These are phyloP conservation scores for Triops cancriformis DNA, from an alignment of 1,140 invertebrate genomes.

Conservation along the genomic window DNA sequence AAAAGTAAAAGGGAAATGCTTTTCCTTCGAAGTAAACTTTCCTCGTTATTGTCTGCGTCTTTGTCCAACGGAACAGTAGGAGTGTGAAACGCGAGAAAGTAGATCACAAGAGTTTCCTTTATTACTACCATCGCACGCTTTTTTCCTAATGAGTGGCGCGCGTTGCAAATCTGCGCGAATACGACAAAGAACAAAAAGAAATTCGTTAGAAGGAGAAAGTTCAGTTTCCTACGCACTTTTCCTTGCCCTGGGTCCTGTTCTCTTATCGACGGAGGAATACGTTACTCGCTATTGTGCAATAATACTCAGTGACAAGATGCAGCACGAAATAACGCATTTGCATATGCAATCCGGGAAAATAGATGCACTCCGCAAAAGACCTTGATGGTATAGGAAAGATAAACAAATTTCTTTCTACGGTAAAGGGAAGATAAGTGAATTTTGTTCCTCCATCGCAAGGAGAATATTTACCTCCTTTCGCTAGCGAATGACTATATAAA, in stretches of 20 bases:
- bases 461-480: constrained; percentile 1
- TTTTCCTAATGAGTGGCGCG: background rate
- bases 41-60: background rate
- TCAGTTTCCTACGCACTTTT: background rate
- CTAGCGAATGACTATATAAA: background rate
- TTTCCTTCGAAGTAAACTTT: background rate
- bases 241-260: background rate
- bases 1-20: background rate
- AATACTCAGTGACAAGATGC: background rate
- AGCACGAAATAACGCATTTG: background rate
- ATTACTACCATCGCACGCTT: background rate
- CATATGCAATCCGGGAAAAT: background rate
- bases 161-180: background rate
- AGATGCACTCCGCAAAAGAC: background rate
- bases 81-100: background rate
- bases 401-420: background rate
- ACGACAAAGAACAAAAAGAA: background rate
- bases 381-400: constrained; percentile 10
- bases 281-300: background rate
- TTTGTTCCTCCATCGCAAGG: background rate
- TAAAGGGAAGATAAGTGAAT: background rate
- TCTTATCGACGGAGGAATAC: background rate
- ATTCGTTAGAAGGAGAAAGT: background rate
- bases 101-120: background rate
- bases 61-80: background rate